Evolutionary conservation across 2,888 invertebrate species (phyloP).

Genomic region (Linnaemya tessellans): DNA sequence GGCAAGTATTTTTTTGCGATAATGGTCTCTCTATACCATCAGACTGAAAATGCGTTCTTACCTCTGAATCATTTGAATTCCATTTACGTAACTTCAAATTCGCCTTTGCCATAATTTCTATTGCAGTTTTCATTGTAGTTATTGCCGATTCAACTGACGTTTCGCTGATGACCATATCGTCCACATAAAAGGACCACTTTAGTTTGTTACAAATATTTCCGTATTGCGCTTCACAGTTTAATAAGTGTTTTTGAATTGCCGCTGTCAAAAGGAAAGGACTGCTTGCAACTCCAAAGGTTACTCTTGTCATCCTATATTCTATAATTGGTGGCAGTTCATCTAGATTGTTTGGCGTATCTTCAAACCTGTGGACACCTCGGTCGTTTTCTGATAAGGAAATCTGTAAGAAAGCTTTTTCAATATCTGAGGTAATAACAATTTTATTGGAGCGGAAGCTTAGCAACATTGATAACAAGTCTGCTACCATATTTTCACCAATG

Average conservation of each 20-base stretch:
- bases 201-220: conserved; percentile 61
- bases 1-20: conserved; percentile 65
- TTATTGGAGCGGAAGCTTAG: conserved; percentile 69
- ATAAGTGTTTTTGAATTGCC: conserved; percentile 67
- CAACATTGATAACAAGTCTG: conserved; percentile 62
- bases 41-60: conserved; percentile 33
- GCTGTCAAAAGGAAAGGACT: conserved; percentile 70
- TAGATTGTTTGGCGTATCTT: conserved; percentile 25
- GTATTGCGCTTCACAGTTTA: conserved; percentile 22
- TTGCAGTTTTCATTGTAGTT: conserved; percentile 43
- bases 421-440: conserved; percentile 69
- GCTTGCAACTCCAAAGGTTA: conserved; percentile 69
- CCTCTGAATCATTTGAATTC: conserved; percentile 53
- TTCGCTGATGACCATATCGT: conserved; percentile 66
- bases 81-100: conserved; percentile 68
- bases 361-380: conserved; percentile 67
- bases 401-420: conserved; percentile 72
- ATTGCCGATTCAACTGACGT: conserved; percentile 12
- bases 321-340: conserved; percentile 31
- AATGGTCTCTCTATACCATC: conserved; percentile 34
- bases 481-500: conserved; percentile 64
- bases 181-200: conserved; percentile 48
- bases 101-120: conserved; percentile 60
- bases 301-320: conserved; percentile 66
- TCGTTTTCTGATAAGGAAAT: conserved; percentile 61